Base-by-base conservation (phyloP, 2,888 invertebrate species). In the Lagria hirta region DNA sequence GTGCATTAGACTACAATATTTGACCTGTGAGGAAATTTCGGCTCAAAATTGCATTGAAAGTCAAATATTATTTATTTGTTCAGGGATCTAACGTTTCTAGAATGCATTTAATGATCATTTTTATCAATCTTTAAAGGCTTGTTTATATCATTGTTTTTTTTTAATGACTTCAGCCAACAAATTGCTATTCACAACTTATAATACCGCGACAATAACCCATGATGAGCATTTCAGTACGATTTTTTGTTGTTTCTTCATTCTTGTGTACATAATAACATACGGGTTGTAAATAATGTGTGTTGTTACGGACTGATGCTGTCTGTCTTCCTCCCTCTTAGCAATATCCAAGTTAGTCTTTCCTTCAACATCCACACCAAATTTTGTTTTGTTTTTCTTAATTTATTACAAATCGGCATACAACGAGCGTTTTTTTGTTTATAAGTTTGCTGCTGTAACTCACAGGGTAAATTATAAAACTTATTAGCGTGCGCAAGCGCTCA, bases 251-350 rank as follows among this genome's bases (percentile, higher is more conserved):
- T 34, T 18, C 38, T 42, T 38, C 43, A 34, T 40, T 43, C 43
- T 30, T 48, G 51, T 62, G 62, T 61, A 62, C 52, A 66, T 63
- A 64, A 57, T 57, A 62, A 61, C 52, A 62, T 61, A 68, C 66
- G 67, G 68, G 67, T 68, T 69, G 68, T 68, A 68, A 41, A 70
- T 65, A 65, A 58, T 57, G 57, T 59, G 57, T 60, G 58, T 56
- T 51, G 40, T 42, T 61, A 60, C 58, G 66, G 61, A 68, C 66
- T 68, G 68, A 67, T 64, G 60, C 61, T 60, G 65, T 67, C 64
- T 66, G 70, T 70, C 70, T 70, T 69, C 69, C 70, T 69, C 57
- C 57, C 55, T 54, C 52, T 54, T 65, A 67, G 64, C 64, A 66
- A 64, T 65, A 64, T 63, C 59, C 55, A 54, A n/a, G 30, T 48